Base-by-base conservation (phyloP, 2,888 invertebrate genomes). In the Acleris holmiana region DNA sequence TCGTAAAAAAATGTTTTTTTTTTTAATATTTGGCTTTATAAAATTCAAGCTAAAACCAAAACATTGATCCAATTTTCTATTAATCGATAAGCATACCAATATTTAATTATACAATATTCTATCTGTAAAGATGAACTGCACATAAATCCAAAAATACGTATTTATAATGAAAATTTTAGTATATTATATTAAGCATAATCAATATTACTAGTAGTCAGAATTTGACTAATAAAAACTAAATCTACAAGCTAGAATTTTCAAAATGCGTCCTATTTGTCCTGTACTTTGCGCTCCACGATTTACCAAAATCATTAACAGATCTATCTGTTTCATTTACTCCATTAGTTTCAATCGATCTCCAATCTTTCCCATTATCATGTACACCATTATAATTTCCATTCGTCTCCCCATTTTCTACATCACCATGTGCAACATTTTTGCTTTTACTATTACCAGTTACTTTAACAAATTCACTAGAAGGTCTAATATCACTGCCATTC, bases 241-340 rank as follows among this genome's bases (percentile, higher is more conserved):
- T 40, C 70, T 78, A 88, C 71, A 89, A 77, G 56, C 79, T 81
- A 4, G 88, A 84, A 65, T 85, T 87, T 58, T 89, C 89, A 4
- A 77, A 64, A 8, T 83, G 76, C 40, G 58, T 74, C 18, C 75
- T 79, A 1, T 72, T 71, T 4, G 75, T 71, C 23, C 80, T 77
- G 25, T 82, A 80, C 18, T 85, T 85, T 6, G 84, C 59, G 66
- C 79, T 85, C 84, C 82, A 83, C 0, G 80, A 74, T 40, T 54
- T 64, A 48, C 65, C 68, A 21, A 54, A 59, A 5, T 55, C n/a
- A 7, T 50, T 17, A 13, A 7, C n/a, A 19, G n/a, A 8, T 18
- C 18, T 40, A 13, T 23, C 48, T 79, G 76, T 0, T 69, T 69
- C 0, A 74, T 69, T 17, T 15, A n/a, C 2, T 75, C 72, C 0